Percentiles rank a stretch among this genome's conserved stretches.
Evolutionary conservation across 1,140 invertebrate genomes (phyloP).

Genomic region (Nilaparvata lugens): DNA sequence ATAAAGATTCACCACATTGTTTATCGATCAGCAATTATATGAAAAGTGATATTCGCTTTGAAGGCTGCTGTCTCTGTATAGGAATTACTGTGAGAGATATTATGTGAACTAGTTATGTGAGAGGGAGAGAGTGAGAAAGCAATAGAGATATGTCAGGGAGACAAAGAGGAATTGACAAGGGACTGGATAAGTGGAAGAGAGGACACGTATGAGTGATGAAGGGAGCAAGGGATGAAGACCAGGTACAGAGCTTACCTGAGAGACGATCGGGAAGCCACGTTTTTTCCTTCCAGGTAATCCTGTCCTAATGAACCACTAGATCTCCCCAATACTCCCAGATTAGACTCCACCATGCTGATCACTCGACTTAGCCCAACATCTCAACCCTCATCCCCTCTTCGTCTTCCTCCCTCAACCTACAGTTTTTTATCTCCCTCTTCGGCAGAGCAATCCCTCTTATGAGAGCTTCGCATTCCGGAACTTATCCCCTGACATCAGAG

Average conservation of each 20-base stretch:
- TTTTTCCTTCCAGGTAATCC: not conserved
- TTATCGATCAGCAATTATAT: too few species aligned
- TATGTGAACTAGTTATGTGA: too few species aligned
- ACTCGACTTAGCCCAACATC: conserved; percentile 1
- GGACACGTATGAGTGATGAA: too few species aligned
- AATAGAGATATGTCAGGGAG: too few species aligned
- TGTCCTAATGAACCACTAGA: conserved; percentile 2
- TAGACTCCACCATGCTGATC: conserved; percentile 2
- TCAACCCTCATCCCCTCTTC: not conserved
- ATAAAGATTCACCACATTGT: too few species aligned
- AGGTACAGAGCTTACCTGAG: not conserved
- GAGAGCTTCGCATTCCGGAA: not conserved
- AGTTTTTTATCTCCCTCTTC: not conserved
- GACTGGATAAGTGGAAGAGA: too few species aligned
- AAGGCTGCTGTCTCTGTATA: too few species aligned
- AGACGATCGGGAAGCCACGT: not conserved
- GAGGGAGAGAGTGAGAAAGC: too few species aligned
- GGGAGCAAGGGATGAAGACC: not conserved
- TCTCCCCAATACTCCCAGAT: conserved; percentile 1
- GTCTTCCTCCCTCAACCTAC: not conserved
- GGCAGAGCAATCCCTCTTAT: not conserved
- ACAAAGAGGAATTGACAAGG: too few species aligned
- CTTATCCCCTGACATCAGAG: not conserved
- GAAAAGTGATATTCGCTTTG: too few species aligned
- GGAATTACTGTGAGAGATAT: too few species aligned